Evolutionary conservation across 2,797 vertebrate species (phyloP), one percentile per base, ranked within the genome.

Genomic region (Thripadectes ignobilis): DNA sequence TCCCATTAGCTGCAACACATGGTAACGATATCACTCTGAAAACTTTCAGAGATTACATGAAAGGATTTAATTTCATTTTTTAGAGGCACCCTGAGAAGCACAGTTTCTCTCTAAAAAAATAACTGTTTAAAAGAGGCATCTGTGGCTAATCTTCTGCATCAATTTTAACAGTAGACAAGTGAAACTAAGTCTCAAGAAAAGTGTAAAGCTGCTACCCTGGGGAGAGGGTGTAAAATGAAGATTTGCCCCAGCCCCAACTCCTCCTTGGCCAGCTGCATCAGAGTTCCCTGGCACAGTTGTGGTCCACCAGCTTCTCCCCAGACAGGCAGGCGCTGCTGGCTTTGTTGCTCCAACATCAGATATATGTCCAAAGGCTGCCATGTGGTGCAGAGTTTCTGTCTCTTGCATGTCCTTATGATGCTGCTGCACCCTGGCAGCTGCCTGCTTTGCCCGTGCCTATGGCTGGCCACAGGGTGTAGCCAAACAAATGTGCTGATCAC

Each of bases 291-390:
- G 4, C 0, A 3, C 12, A 10, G 10, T 1, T 80, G 46, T 55
- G 46, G 8, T 62, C 39, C 6, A 2, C 7, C 26, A 80, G 29
- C 14, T 59, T 52, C 8, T 13, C 21, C 6, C 0, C 0, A 2
- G 12, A 16, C 27, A 24, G 32, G 22, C 34, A 58, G 54, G 36
- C 16, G 54, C 6, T 85, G 18, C 41, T 57, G 59, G 15, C 14
- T 61, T 61, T 71, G 72, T 23, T 74, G 45, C 27, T 74, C 48
- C 4, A 2, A 20, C 39, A 46, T 38, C 57, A 66, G 48, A 29
- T 10, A 0, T 0, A 1, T 32, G 0, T 3, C 23, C 65, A n/a
- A 38, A 20, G 52, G 22, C 45, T 59, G 57, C 45, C 9, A 6
- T 4, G 26, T 1, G 1, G 8, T 21, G 12, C 45, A 27, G 55